Base-by-base conservation (phyloP, 1,140 invertebrate species). In the Antheraea mylitta region DNA sequence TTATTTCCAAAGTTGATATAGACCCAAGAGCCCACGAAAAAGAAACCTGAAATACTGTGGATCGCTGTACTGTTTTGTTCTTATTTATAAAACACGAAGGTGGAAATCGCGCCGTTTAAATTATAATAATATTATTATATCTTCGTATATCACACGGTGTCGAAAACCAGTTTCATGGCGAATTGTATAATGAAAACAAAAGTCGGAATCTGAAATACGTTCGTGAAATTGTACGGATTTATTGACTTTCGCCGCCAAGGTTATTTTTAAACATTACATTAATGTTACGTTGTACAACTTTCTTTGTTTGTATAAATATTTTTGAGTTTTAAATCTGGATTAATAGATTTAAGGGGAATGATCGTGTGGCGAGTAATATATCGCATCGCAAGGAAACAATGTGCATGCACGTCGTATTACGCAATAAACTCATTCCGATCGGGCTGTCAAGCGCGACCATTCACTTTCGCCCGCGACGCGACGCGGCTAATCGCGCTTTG, bases 371-470 rank as follows among this genome's bases (percentile, higher is more conserved):
- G 7, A n/a, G 11, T 53, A 13, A 53, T 16, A 53, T n/a, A 53
- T 16, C 45, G 45, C 16, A 53, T 53, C 16, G 16, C 5, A 53
- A 53, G 9, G 16, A 53, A 53, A 53, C 16, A 53, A 53, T 53
- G 16, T 5, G 45, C 60, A 3, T n/a, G 60, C 60, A 11, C 18
- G 16, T 61, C 13, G 18, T 60, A 70, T 80, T 80, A 73, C 76
- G 72, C 74, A 80, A 53, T 53, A 53, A 53, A 77, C 70, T 73
- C 68, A 74, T 74, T 74, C 76, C 74, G 73, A 77, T 77, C 75
- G 71, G 73, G 60, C 63, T 64, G 68, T 65, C 66, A 64, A 73
- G 67, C 74, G 73, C 66, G 60, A 74, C 67, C 66, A 70, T 71
- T 75, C 73, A 77, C 78, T 80, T 80, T 80, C 78, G 70, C 77